Percentiles rank a stretch among this genome's conserved stretches.
Evolutionary conservation across 2,113 vertebrate genomes (phyloP).

Genomic region (Vidua chalybeata): DNA sequence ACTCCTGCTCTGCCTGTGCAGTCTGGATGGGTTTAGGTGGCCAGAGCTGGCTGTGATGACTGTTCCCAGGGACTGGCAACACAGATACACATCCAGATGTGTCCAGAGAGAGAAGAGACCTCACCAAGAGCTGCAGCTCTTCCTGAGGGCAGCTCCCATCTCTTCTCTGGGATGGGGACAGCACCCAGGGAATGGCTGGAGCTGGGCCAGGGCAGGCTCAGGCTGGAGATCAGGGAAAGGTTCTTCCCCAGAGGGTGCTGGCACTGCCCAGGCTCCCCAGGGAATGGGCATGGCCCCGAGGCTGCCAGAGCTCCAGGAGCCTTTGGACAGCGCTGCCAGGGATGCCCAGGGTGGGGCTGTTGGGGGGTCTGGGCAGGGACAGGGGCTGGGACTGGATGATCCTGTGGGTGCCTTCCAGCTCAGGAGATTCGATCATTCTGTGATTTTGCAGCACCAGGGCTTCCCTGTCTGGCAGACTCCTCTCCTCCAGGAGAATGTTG

Average conservation of each 20-base stretch:
- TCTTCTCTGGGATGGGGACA: too few relatives aligned
- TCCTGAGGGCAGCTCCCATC: fast-evolving
- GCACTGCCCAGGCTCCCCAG: not conserved
- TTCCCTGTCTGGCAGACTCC: not conserved
- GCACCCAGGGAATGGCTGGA: fast-evolving
- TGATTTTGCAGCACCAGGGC: not conserved
- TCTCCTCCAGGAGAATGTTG: not conserved
- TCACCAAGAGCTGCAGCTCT: not conserved
- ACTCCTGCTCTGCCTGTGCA: not conserved
- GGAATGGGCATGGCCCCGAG: not conserved
- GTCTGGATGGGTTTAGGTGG: not conserved
- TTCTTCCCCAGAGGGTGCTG: not conserved
- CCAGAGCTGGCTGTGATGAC: not conserved
- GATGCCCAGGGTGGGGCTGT: not conserved
- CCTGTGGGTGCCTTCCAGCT: not conserved
- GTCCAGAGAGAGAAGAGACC: not conserved
- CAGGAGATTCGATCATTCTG: not conserved
- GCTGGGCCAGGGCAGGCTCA: not conserved
- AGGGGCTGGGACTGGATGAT: fast-evolving
- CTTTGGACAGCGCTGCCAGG: not conserved
- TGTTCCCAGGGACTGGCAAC: not conserved
- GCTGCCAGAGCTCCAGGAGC: not conserved
- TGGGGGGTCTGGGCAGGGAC: not conserved
- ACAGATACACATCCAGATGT: not conserved
- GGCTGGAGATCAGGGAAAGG: not conserved